phyloP scores from a whole-genome alignment of 2,113 vertebrate species.

The Oncorhynchus gorbuscha region DNA sequence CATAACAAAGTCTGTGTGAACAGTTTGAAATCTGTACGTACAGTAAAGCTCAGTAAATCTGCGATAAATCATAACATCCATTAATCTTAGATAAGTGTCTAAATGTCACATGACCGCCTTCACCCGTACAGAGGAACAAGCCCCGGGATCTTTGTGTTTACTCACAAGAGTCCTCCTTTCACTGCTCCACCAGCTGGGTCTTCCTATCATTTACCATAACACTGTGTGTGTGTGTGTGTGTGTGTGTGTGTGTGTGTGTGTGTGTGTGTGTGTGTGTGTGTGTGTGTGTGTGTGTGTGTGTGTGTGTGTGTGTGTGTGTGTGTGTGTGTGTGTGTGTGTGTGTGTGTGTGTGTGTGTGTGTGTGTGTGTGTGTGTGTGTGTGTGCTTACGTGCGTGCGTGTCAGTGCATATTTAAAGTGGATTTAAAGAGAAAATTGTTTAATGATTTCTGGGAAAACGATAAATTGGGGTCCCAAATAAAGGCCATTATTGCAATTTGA shows the following conservation, averaged over 20 bases:
- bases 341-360: neutral
- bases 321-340: slow-evolving; percentile 41
- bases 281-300: slow-evolving; percentile 3
- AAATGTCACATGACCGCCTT: slow-evolving; percentile 65
- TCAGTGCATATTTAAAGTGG: slow-evolving; percentile 70
- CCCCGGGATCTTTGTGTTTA: slow-evolving; percentile 76
- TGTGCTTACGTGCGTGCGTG: neutral
- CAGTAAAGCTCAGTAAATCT: slow-evolving; percentile 70
- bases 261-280: slow-evolving; percentile 35
- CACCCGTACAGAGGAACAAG: neutral
- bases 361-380: neutral
- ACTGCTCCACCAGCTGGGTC: slow-evolving; percentile 75
- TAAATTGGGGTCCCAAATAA: slow-evolving; percentile 77
- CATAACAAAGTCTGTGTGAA: too few species aligned
- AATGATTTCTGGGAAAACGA: slow-evolving; percentile 76
- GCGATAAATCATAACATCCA: slow-evolving; percentile 68
- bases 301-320: neutral
- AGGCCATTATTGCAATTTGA: slow-evolving; percentile 79
- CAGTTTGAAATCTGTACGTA: slow-evolving; percentile 52
- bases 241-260: slow-evolving; percentile 9
- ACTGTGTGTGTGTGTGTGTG: slow-evolving; percentile 41
- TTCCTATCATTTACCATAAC: slow-evolving; percentile 69
- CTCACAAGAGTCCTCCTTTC: slow-evolving; percentile 75
- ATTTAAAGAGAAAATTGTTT: slow-evolving; percentile 76
- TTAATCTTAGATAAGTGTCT: slow-evolving; percentile 69